A percentile compares a stretch with the other conserved stretches of the same genome.
phyloP scores from a whole-genome alignment of 2,888 invertebrate species.

The Deladenus siricidicola region DNA sequence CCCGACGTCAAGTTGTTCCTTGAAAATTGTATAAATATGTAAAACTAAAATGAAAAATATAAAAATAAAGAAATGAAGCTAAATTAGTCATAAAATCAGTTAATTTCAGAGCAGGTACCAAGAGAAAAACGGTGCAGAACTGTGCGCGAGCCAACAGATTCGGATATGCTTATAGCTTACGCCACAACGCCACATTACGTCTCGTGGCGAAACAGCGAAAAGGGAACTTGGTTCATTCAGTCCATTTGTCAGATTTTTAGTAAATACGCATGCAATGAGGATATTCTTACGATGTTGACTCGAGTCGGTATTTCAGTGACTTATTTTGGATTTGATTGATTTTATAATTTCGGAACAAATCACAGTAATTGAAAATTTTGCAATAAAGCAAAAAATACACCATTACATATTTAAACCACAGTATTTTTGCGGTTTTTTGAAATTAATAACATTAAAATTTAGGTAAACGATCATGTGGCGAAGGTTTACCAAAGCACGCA shows the following conservation, averaged over 20 bases:
- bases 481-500: constrained; percentile 11
- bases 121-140: background rate
- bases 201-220: constrained; percentile 49
- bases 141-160: constrained; percentile 35
- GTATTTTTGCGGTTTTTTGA: background rate
- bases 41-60: too few species aligned
- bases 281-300: constrained; percentile 38
- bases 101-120: too few species aligned
- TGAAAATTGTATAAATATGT: too few species aligned
- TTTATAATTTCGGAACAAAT: background rate
- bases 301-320: constrained; percentile 31
- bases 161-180: constrained; percentile 51
- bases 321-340: too few species aligned
- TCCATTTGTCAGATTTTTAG: constrained; percentile 47
- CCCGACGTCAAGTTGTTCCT: too few species aligned
- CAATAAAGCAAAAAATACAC: too few species aligned
- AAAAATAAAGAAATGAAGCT: too few species aligned
- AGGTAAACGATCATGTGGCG: constrained; percentile 27
- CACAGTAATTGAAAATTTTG: background rate
- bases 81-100: too few species aligned
- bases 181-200: constrained; percentile 51
- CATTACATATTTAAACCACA: too few species aligned
- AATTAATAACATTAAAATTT: background rate
- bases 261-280: constrained; percentile 31
- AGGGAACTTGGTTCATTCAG: constrained; percentile 53